A percentile compares a stretch with the other conserved stretches of the same genome.
Evolutionary conservation across 2,113 vertebrate species (phyloP).

Genomic region (Xyrauchen texanus): DNA sequence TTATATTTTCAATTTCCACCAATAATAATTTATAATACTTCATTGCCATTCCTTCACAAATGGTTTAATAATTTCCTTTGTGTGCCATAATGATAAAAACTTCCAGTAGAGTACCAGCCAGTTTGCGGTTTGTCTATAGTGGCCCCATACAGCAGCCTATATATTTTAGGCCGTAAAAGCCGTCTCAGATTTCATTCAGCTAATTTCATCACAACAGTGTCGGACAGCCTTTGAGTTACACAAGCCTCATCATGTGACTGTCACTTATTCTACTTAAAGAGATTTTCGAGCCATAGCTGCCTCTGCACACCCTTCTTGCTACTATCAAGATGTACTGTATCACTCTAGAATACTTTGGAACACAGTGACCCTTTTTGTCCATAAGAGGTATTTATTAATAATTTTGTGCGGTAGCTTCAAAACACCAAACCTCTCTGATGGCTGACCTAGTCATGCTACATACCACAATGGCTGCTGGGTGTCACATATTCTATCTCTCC

Average conservation of each 20-base stretch:
- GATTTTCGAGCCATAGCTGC: background rate
- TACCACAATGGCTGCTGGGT: slow-evolving; percentile 32
- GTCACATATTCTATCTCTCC: slow-evolving; percentile 22
- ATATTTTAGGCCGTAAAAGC: background rate
- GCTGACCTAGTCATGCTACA: slow-evolving; percentile 19
- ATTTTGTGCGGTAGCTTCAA: slow-evolving; percentile 4
- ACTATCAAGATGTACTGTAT: background rate
- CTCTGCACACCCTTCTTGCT: background rate
- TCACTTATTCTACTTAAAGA: background rate
- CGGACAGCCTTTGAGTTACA: background rate
- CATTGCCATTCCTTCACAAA: no score
- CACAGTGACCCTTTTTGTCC: background rate
- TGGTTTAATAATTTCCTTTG: no score
- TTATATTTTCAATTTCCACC: no score
- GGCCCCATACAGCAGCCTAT: background rate
- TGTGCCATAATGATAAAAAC: no score
- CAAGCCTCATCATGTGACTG: background rate
- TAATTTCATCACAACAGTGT: slow-evolving; percentile 15
- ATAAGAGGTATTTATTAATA: background rate
- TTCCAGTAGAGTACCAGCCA: background rate
- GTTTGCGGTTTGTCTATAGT: background rate
- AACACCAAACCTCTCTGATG: background rate
- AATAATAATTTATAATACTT: no score
- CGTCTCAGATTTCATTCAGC: slow-evolving; percentile 17
- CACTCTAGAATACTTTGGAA: background rate